phyloP scores from a whole-genome alignment of 2,797 vertebrate genomes.

The Clarias pachynema region DNA sequence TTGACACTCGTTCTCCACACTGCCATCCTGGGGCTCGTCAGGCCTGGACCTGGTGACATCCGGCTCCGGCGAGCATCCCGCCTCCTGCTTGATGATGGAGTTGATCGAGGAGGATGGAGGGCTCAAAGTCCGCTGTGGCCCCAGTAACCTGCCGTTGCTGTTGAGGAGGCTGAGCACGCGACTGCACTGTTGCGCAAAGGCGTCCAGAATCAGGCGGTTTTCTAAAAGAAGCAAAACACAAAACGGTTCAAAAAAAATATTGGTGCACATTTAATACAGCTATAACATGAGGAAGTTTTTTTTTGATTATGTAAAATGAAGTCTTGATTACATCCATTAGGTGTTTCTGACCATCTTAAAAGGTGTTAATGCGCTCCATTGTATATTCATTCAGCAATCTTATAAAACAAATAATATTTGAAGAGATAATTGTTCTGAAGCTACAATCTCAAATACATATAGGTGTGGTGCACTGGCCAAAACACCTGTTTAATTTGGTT shows the following conservation, averaged over 20 bases:
- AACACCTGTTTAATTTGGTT: not conserved
- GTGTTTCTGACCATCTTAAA: not conserved
- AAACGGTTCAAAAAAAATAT: not conserved
- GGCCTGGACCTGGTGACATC: conserved; percentile 76
- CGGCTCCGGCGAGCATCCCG: conserved; percentile 68
- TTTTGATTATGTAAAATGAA: not conserved
- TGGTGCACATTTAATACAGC: not conserved
- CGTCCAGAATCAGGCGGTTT: conserved; percentile 94
- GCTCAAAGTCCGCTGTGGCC: conserved; percentile 76
- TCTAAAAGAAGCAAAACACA: conserved; percentile 71
- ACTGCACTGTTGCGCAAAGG: conserved; percentile 98
- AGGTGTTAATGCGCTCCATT: not conserved
- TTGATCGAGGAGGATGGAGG: conserved; percentile 76
- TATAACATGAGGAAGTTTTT: not conserved
- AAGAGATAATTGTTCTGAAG: not conserved
- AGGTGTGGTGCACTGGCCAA: not conserved
- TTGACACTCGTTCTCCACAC: conserved; percentile 82
- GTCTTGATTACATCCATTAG: not conserved
- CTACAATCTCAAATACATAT: not conserved
- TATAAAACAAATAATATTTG: not conserved
- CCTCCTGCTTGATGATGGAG: conserved; percentile 91
- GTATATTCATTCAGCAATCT: not conserved
- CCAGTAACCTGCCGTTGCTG: conserved; percentile 90
- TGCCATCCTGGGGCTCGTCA: conserved; percentile 76
- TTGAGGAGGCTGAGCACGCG: conserved; percentile 96